phyloP scores from a whole-genome alignment of 2,113 vertebrate genomes.

The Chionomys nivalis region DNA sequence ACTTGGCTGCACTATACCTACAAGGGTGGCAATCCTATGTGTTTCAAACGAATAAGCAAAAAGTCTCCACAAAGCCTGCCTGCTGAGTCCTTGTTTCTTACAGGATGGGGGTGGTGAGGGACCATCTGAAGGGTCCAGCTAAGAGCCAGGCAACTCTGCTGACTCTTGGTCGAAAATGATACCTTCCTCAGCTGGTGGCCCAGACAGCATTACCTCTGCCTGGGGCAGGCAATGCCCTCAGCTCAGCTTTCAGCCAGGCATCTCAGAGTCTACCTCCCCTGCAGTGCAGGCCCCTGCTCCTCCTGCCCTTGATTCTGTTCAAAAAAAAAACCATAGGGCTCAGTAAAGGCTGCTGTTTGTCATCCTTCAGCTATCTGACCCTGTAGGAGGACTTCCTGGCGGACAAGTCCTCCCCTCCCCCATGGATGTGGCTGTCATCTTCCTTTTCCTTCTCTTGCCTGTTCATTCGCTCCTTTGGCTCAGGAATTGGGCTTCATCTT shows the following conservation, averaged over 20 bases:
- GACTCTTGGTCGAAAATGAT: constrained; percentile 13
- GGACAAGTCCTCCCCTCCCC: constrained; percentile 36
- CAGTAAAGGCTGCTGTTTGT: not conserved
- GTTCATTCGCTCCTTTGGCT: constrained; percentile 65
- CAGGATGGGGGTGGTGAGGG: not conserved
- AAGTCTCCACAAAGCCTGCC: not conserved
- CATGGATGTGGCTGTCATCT: constrained; percentile 50
- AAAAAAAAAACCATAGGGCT: constrained; percentile 81
- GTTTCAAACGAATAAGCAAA: not conserved
- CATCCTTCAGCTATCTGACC: constrained; percentile 69
- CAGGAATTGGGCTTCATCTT: constrained; percentile 77
- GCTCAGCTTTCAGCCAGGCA: constrained; percentile 57
- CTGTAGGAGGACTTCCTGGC: constrained; percentile 87
- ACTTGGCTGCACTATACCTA: not conserved
- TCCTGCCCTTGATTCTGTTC: constrained; percentile 57
- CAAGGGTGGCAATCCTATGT: not conserved
- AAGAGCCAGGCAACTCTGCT: not conserved
- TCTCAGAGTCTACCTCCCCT: constrained; percentile 13
- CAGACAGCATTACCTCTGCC: not conserved
- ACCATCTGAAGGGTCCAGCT: not conserved
- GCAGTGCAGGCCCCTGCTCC: not conserved
- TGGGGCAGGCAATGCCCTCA: constrained; percentile 56
- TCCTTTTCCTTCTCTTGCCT: constrained; percentile 65
- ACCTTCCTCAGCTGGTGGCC: not conserved
- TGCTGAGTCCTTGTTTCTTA: not conserved